Evolutionary conservation across 1,140 invertebrate species (phyloP), one percentile per base, ranked within the genome.

Genomic region (Drosophila persimilis): DNA sequence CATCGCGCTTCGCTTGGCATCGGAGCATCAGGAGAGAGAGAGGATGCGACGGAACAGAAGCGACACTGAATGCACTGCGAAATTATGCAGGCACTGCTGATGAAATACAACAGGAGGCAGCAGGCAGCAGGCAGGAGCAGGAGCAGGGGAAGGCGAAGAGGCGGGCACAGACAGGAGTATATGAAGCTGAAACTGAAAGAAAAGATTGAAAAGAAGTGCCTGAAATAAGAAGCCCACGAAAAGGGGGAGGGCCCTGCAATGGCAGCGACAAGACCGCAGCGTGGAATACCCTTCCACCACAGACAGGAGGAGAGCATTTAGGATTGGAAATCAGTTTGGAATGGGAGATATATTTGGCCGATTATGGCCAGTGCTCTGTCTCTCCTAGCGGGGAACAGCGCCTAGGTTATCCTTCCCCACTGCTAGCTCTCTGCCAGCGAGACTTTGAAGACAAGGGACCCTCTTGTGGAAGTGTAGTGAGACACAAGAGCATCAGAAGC

Each of bases 51-150:
- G 13, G 35, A 7, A n/a, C 17, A 46, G 31, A 20, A 24, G 50
- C 51, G 62, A 45, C 35, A 69, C 69, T 70, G 71, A 84, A 79
- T 76, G 62, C 53, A 70, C 59, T 71, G 60, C 59, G 61, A 76
- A 83, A 88, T 86, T 88, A 88, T 86, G 83, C 83, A 76, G 83
- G 83, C 83, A 31, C 66, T 62, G 80, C 70, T 84, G 80, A 85
- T 85, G 80, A 73, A 84, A 85, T 80, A 77, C 77, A 80, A 80
- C 35, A 39, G 11, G 6, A 3, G 29, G 7, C 29, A 8, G 29
- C 20, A 70, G 62, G 15, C 17, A 17, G 17, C 17, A 17, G 29
- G 24, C 47, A 26, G n/a, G n/a, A n/a, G 22, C 26, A 11, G 54
- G 9, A 8, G 9, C 3, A 35, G 9, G 31, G 9, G n/a, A 3